Evolutionary conservation across 2,888 invertebrate species (phyloP).

Genomic region (Celastrina argiolus): DNA sequence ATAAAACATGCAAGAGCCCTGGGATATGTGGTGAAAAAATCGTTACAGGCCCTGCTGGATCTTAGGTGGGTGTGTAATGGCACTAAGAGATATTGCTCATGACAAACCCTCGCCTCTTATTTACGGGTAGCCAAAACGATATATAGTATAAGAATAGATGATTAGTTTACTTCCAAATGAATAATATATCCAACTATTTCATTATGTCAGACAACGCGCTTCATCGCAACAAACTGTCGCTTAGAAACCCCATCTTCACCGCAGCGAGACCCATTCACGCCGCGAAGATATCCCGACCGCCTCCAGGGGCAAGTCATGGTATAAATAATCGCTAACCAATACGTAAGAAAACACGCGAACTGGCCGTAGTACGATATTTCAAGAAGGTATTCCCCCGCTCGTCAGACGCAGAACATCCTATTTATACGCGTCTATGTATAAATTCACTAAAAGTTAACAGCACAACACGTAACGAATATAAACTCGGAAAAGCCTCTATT

Average conservation of each 20-base stretch:
- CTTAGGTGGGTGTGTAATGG: too few species aligned
- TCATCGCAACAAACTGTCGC: background rate
- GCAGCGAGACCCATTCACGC: background rate
- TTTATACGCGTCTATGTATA: constrained; percentile 79
- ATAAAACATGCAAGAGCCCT: too few species aligned
- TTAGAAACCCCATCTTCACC: background rate
- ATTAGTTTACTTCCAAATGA: too few species aligned
- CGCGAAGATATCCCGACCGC: background rate
- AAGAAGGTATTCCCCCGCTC: constrained; percentile 78
- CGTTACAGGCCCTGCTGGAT: too few species aligned
- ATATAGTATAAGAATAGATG: too few species aligned
- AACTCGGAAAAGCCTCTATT: constrained; percentile 79
- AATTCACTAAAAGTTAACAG: constrained; percentile 79
- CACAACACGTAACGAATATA: constrained; percentile 79
- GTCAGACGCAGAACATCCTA: constrained; percentile 78
- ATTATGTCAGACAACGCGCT: background rate
- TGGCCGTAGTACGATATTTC: constrained; percentile 78
- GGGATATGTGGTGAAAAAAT: too few species aligned
- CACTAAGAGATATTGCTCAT: too few species aligned
- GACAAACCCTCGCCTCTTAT: too few species aligned
- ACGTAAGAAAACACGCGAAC: constrained; percentile 75
- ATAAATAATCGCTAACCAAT: constrained; percentile 78
- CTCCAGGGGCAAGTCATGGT: constrained; percentile 35
- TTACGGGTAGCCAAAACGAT: too few species aligned
- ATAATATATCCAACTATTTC: too few species aligned